Evolutionary conservation across 2,888 invertebrate species (phyloP).

Genomic region (Stenodema calcarata): DNA sequence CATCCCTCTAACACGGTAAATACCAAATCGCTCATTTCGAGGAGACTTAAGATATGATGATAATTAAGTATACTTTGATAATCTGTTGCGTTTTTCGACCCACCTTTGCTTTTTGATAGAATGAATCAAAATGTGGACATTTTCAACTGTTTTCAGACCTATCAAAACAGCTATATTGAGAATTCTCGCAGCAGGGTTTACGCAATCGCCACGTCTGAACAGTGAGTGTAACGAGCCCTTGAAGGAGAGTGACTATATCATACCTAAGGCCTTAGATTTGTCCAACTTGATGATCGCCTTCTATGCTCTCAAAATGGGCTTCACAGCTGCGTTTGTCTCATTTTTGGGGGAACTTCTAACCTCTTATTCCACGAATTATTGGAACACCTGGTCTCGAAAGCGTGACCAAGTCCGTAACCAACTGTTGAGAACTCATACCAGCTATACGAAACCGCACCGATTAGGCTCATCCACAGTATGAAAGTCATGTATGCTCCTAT

Average conservation of each 20-base stretch:
- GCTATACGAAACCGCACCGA: no score
- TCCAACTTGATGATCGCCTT: neutral
- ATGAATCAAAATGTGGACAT: no score
- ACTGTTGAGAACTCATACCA: no score
- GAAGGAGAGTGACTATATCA: neutral
- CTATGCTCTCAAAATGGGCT: constrained; percentile 7
- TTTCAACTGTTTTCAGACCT: neutral
- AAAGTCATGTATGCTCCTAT: no score
- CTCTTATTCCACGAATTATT: neutral
- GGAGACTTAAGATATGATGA: no score
- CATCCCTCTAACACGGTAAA: no score
- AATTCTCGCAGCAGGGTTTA: neutral
- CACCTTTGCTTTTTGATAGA: no score
- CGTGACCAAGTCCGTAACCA: no score
- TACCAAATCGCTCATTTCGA: no score
- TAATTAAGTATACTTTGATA: no score
- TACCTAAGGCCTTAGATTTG: neutral
- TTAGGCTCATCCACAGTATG: no score
- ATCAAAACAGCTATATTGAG: neutral
- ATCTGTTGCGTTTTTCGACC: no score
- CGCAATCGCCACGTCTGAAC: neutral
- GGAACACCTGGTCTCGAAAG: neutral
- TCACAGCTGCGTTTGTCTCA: neutral
- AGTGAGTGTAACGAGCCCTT: neutral
- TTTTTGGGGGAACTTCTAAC: neutral